Base-by-base conservation (phyloP, 2,113 vertebrate genomes). In the Tautogolabrus adspersus region DNA sequence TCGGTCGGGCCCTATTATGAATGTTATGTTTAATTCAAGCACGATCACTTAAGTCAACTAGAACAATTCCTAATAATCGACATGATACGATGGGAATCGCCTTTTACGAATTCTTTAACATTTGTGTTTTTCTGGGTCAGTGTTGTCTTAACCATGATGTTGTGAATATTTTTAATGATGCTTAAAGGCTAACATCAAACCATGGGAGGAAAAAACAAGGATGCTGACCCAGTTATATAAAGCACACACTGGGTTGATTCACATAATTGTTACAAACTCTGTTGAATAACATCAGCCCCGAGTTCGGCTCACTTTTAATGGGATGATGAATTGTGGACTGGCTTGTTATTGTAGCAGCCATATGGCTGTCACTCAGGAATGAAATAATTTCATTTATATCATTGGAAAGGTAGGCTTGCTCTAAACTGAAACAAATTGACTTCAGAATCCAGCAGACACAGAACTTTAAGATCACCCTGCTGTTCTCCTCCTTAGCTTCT, bases 281-380 rank as follows among this genome's bases (percentile, higher is more conserved):
- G 1, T 37, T 19, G 40, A 11, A 52, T 59, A 47, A 54, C 63
- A 71, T 65, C 67, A 83, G 66, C 11, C 26, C 23, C 40, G 47
- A 59, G 63, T 73, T 68, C 60, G 54, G 42, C 63, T 63, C 40
- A 72, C 66, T 60, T 64, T 83, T 81, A 88, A 85, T 86, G 23
- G 51, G 49, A 88, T 82, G 75, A 89, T 83, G 58, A 81, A 85
- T 85, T 64, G 67, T 52, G 23, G 42, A 9, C 21, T 26, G 13
- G 11, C 42, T 49, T 77, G 58, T 81, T 77, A 51, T 83, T 87
- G 72, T 66, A 75, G 38, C 60, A 58, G 70, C 85, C 87, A 88
- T 88, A 77, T 82, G 84, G 72, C 70, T 58, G 64, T 82, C 79
- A 75, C 74, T 72, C 65, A 81, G 68, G 56, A 74, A 77, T 82